Conservation (phyloP, 2,113 vertebrate species). For the Hydropotes inermis region DNA sequence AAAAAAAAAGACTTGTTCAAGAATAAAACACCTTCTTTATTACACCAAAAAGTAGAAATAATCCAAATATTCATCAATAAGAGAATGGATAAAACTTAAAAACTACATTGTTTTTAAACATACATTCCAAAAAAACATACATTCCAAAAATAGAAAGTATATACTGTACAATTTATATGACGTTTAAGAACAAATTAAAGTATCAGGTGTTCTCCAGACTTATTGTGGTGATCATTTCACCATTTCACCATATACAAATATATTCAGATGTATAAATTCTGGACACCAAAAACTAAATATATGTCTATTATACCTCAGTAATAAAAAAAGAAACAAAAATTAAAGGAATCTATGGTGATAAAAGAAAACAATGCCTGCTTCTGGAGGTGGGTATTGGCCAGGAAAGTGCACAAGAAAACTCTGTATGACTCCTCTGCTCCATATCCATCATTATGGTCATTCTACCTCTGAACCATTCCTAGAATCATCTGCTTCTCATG, state of each 20-base stretch:
- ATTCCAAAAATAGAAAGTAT: not conserved
- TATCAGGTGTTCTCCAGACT: not conserved
- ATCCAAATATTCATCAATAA: not conserved
- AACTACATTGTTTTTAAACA: not conserved
- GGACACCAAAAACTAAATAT: not conserved
- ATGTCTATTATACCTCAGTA: not conserved
- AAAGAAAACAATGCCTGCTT: not conserved
- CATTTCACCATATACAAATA: not conserved
- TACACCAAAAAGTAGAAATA: not conserved
- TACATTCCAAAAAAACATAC: too few species aligned
- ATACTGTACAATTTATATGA: not conserved
- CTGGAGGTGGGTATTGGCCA: not conserved
- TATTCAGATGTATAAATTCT: not conserved
- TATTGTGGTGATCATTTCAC: not conserved
- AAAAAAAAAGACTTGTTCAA: not conserved
- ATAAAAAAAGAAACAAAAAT: not conserved
- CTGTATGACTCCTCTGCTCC: not conserved
- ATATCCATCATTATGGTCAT: not conserved
- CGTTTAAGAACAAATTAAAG: not conserved
- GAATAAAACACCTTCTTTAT: not conserved
- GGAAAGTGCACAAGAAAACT: not conserved
- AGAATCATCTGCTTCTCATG: not conserved
- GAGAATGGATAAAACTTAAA: not conserved
- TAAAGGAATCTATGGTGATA: not conserved
- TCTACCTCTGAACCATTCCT: not conserved